Conservation (phyloP, 2,113 vertebrate genomes). For the Pampusana beccarii region DNA sequence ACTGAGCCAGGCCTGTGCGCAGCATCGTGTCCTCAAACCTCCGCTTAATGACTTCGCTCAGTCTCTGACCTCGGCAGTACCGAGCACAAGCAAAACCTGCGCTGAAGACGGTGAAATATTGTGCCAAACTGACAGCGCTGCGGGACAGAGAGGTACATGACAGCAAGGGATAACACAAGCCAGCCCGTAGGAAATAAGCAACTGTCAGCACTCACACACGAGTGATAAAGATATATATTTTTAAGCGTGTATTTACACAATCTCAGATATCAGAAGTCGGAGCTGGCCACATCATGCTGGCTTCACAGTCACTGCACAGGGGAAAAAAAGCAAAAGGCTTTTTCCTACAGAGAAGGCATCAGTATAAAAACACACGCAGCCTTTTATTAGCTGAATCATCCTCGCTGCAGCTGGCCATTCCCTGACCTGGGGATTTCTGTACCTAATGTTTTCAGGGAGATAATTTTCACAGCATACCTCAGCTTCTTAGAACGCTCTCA, state of each 20-base stretch:
- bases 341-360: background rate
- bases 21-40: background rate
- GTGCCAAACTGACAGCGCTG: background rate
- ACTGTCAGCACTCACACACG: slow-evolving; percentile 6
- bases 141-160: background rate
- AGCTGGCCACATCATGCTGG: background rate
- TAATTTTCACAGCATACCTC: slow-evolving; percentile 69
- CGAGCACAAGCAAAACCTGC: background rate
- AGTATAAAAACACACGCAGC: slow-evolving; percentile 10
- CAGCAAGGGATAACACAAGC: slow-evolving; percentile 13
- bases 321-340: background rate
- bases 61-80: background rate
- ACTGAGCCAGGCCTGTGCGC: background rate
- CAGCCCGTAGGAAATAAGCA: slow-evolving; percentile 24
- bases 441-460: slow-evolving; percentile 59
- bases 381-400: slow-evolving; percentile 64
- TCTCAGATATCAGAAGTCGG: slow-evolving; percentile 36
- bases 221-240: slow-evolving; percentile 32
- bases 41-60: background rate
- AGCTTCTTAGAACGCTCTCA: slow-evolving; percentile 67
- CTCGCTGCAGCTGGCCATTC: slow-evolving; percentile 31
- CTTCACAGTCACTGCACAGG: background rate
- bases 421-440: slow-evolving; percentile 58
- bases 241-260: slow-evolving; percentile 29
- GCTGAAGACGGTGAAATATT: background rate